Evolutionary conservation across 2,888 invertebrate genomes (phyloP), one percentile per base, ranked within the genome.

Genomic region (Lamellibrachia columna): DNA sequence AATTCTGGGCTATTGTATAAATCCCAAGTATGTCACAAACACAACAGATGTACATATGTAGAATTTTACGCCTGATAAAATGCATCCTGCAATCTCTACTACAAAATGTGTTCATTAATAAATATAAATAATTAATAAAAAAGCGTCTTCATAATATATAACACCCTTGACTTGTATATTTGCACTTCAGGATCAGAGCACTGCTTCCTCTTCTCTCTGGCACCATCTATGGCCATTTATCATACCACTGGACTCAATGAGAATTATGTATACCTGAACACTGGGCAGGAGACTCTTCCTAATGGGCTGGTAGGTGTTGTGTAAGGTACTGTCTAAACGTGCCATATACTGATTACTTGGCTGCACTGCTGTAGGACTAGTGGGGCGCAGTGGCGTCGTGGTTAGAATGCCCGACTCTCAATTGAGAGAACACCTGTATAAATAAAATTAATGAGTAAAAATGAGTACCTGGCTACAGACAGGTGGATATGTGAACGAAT

Each of bases 181-280:
- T 75, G 6, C 75, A 6, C 75, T n/a, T 6, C 75, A 97, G 97
- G 98, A 28, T 97, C 97, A 93, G 97, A 98, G 90, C 97, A 97
- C 53, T 98, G 98, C 91, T 98, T 99, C 97, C 97, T 99, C 58
- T 99, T 99, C 97, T 98, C 98, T 0, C 97, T 99, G 92, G 97
- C 97, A 53, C 99, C 99, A 0, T 97, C 97, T 93, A 98, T 98
- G 97, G 97, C 98, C 75, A 97, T 98, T 2, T 99, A 98, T 96
- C 97, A 97, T 0, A 97, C 98, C 0, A 98, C 98, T 0, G 98
- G 97, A 0, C 98, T 98, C 96, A 99, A 99, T 96, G 97, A 98
- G 94, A 98, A 99, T 96, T 99, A 98, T 96, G 98, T 98, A 97
- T 99, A 99, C 96, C 97, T 99, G 94, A 99, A 99, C 97, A 97